A percentile compares a stretch with the other conserved stretches of the same genome.
Evolutionary conservation across 2,888 invertebrate species (phyloP).

Genomic region (Apodemia hepburni): DNA sequence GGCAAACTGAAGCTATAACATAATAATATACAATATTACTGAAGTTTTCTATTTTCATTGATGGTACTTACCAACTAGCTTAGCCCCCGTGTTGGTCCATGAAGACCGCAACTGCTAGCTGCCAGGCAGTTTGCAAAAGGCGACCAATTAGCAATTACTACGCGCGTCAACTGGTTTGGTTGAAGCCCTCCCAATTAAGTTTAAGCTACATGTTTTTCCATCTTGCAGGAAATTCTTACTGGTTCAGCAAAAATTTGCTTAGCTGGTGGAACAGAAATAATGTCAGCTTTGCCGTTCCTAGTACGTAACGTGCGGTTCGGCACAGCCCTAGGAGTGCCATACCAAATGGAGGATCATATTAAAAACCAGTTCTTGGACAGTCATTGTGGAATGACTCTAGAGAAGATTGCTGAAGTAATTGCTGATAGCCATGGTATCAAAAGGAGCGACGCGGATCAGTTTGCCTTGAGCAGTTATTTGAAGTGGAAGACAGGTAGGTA

Average conservation of each 20-base stretch:
- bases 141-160: too few relatives aligned
- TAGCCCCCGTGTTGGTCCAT: too few relatives aligned
- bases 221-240: conserved; percentile 86
- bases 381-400: conserved; percentile 92
- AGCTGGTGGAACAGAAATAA: conserved; percentile 95
- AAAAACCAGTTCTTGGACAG: conserved; percentile 81
- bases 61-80: too few relatives aligned
- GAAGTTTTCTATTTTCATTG: too few relatives aligned
- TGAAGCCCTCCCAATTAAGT: too few relatives aligned
- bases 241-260: conserved; percentile 91
- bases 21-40: too few relatives aligned
- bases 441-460: conserved; percentile 89
- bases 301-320: conserved; percentile 94
- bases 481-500: conserved; percentile 82
- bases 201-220: background rate
- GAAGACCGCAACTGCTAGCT: too few relatives aligned
- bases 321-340: conserved; percentile 86
- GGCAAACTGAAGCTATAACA: too few relatives aligned
- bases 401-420: conserved; percentile 92
- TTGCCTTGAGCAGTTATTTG: conserved; percentile 88
- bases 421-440: conserved; percentile 86
- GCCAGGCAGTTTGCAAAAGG: too few relatives aligned
- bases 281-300: conserved; percentile 94
- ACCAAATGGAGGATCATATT: conserved; percentile 87
- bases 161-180: too few relatives aligned